Conservation (phyloP, 1,140 invertebrate species). For the Panagrolaimus sp. region DNA sequence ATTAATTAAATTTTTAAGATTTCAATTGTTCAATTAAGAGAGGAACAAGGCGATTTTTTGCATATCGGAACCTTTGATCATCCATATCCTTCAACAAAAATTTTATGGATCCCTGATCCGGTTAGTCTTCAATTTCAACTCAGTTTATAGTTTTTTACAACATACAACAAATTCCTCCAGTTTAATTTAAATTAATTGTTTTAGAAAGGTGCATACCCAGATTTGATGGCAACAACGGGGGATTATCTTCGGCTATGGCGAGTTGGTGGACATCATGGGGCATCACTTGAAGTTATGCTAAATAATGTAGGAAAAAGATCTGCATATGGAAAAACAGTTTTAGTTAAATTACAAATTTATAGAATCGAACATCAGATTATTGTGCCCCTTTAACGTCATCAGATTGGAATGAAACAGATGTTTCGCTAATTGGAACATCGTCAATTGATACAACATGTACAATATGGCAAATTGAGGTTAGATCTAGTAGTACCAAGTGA, state of each 20-base stretch:
- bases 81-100: conserved; percentile 97
- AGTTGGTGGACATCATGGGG: conserved; percentile 69
- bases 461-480: conserved; percentile 96
- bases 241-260: conserved; percentile 95
- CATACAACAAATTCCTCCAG: no score
- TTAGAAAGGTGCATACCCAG: conserved; percentile 84
- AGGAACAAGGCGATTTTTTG: conserved; percentile 74
- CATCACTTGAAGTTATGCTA: conserved; percentile 78
- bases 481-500: no score
- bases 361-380: conserved; percentile 88
- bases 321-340: no score
- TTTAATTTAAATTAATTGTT: conserved; percentile 48
- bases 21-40: conserved; percentile 44
- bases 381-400: conserved; percentile 97
- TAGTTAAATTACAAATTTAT: no score
- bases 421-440: conserved; percentile 92
- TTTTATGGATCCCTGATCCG: conserved; percentile 91
- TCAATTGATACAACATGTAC: conserved; percentile 99
- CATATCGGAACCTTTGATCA: conserved; percentile 95
- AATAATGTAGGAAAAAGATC: conserved; percentile 89
- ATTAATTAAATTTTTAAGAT: conserved; percentile 29
- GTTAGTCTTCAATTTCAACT: neutral
- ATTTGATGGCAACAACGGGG: conserved; percentile 81
- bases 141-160: conserved; percentile 68
- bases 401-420: conserved; percentile 99